phyloP scores from a whole-genome alignment of 2,113 vertebrate genomes.

The Elachura formosa region DNA sequence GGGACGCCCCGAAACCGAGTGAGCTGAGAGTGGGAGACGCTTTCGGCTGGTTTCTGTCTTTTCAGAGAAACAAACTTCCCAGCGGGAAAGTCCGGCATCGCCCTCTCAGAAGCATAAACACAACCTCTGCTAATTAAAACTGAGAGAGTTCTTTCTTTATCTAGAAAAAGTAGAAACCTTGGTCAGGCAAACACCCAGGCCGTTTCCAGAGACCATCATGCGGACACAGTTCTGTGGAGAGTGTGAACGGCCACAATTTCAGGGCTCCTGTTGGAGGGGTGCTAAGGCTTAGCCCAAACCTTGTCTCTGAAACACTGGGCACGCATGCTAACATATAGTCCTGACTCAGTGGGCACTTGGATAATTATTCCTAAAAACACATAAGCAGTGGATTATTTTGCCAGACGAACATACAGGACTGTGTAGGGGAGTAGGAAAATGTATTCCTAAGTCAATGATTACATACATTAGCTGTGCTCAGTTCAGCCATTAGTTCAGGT shows the following conservation, averaged over 20 bases:
- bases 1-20: fast-evolving
- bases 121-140: neutral
- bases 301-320: neutral
- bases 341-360: neutral
- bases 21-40: neutral
- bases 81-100: neutral
- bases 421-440: neutral
- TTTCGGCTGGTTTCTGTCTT: neutral
- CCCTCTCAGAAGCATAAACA: neutral
- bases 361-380: neutral
- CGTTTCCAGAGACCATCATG: neutral
- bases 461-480: neutral
- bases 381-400: neutral
- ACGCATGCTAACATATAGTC: neutral
- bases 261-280: neutral
- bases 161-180: neutral
- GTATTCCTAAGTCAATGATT: neutral
- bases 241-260: neutral
- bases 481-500: neutral
- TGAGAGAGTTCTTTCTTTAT: neutral
- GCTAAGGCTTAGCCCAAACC: neutral
- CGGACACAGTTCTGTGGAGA: neutral
- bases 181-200: neutral
- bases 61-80: neutral
- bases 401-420: neutral